These are phyloP conservation scores for Alectoris magna DNA, from an alignment of 2,797 vertebrate species.

Conservation along the genomic window DNA sequence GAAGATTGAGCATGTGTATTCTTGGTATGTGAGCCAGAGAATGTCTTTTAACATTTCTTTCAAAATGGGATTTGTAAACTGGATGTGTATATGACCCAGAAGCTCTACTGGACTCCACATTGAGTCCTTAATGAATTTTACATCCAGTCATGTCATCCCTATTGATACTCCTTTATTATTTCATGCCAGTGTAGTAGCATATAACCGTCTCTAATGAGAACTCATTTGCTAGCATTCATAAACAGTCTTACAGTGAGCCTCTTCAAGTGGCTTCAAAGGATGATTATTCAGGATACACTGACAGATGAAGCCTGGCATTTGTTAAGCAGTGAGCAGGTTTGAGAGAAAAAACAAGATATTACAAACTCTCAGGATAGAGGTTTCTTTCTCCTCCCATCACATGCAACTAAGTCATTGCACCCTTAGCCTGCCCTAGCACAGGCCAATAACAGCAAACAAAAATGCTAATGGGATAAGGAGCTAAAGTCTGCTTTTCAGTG, in stretches of 20 bases:
- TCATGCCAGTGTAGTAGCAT: not conserved
- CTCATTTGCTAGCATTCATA: not conserved
- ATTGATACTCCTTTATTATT: not conserved
- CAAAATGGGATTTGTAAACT: not conserved
- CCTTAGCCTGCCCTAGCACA: not conserved
- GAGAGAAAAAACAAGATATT: not conserved
- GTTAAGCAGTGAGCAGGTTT: fast-evolving
- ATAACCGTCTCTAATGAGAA: not conserved
- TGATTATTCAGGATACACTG: not conserved
- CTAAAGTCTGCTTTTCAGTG: not conserved
- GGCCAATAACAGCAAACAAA: not conserved
- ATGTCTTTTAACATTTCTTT: not conserved
- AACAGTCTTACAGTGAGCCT: not conserved
- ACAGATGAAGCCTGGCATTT: not conserved
- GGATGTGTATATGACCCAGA: not conserved
- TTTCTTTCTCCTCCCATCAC: not conserved
- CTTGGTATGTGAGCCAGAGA: not conserved
- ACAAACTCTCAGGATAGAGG: not conserved
- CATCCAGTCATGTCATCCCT: not conserved
- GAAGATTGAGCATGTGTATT: not conserved
- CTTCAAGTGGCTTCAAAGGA: not conserved
- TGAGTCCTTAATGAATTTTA: not conserved
- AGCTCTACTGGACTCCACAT: not conserved
- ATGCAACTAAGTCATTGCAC: not conserved
- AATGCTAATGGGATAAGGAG: fast-evolving